Percentiles rank a stretch among this genome's conserved stretches.
phyloP scores from a whole-genome alignment of 2,113 vertebrate species.

The Mixornis gularis region DNA sequence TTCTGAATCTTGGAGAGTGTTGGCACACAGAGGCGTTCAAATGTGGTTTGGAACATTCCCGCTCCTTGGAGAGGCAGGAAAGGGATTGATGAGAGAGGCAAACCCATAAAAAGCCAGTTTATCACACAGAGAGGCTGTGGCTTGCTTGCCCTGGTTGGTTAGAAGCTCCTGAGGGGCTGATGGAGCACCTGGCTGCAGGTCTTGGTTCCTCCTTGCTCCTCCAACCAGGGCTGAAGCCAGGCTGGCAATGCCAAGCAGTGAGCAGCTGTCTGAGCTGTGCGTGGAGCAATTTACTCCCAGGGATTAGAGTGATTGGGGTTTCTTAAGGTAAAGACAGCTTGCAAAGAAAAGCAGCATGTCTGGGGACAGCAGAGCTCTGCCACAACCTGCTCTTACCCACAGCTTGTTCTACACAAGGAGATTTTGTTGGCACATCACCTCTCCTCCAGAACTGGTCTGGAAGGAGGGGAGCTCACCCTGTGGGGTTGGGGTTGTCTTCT shows the following conservation, averaged over 20 bases:
- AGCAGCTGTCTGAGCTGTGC: constrained; percentile 14
- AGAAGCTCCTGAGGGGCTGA: neutral
- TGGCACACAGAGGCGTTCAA: neutral
- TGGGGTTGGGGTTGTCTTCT: neutral
- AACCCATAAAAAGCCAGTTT: neutral
- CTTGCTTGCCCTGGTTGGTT: neutral
- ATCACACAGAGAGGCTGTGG: neutral
- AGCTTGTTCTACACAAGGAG: neutral
- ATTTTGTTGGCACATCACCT: neutral
- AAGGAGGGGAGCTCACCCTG: neutral
- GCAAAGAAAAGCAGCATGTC: neutral
- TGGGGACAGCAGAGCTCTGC: neutral
- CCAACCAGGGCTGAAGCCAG: neutral
- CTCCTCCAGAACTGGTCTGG: rapidly evolving
- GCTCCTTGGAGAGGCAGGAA: neutral
- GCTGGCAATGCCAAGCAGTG: neutral
- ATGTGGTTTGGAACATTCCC: neutral
- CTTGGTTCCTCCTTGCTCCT: neutral
- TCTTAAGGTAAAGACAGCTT: constrained; percentile 19
- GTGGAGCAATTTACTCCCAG: neutral
- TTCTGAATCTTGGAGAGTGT: neutral
- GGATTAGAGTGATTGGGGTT: neutral
- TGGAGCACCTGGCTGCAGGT: neutral
- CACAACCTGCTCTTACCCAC: neutral
- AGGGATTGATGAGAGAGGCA: neutral